These are phyloP conservation scores for Ceyx cyanopectus DNA, from an alignment of 2,113 vertebrate species.

Conservation along the genomic window DNA sequence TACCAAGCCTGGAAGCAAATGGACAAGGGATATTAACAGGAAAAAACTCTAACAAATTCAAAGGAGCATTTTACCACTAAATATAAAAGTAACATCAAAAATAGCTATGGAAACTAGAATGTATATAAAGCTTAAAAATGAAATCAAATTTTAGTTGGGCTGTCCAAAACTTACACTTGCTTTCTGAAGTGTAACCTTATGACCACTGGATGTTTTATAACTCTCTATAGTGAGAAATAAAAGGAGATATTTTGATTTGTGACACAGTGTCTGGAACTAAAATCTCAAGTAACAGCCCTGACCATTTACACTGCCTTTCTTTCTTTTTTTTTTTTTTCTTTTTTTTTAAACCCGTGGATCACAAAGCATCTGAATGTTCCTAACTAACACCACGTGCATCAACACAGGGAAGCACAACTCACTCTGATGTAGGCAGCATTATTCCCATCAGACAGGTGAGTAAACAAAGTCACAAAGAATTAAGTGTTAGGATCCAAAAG, in stretches of 20 bases:
- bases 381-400: constrained; percentile 64
- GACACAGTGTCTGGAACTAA: neutral
- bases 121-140: neutral
- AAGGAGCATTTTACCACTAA: neutral
- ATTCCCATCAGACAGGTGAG: constrained; percentile 64
- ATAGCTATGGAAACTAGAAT: neutral
- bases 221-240: constrained; percentile 12
- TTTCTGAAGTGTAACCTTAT: neutral
- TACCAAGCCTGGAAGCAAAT: neutral
- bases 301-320: constrained; percentile 17
- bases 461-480: constrained; percentile 69
- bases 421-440: constrained; percentile 41
- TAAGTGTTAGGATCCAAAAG: constrained; percentile 58
- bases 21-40: neutral
- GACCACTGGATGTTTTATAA: neutral
- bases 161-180: neutral
- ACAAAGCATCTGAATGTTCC: constrained; percentile 63
- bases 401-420: constrained; percentile 12
- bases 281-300: constrained; percentile 31
- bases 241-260: constrained; percentile 41
- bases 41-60: neutral
- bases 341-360: constrained; percentile 12
- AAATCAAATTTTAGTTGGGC: neutral
- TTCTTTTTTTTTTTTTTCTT: neutral
- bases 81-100: neutral